Evolutionary conservation across 2,113 vertebrate species (phyloP).

Genomic region (Rostratula benghalensis): DNA sequence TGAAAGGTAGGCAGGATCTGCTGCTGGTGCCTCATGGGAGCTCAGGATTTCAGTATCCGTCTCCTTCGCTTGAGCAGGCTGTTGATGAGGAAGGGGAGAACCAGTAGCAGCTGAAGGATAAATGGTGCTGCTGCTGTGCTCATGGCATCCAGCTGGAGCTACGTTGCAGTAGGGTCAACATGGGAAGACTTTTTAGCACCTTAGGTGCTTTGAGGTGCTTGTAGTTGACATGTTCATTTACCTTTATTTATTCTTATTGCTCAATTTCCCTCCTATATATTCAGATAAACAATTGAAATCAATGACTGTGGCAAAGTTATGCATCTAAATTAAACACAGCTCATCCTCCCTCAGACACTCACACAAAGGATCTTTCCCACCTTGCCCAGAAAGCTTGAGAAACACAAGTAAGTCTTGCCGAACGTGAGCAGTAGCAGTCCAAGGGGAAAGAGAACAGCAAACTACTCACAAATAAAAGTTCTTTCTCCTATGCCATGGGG

Average conservation of each 20-base stretch:
- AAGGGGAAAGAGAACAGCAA: neutral
- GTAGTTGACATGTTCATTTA: neutral
- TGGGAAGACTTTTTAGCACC: neutral
- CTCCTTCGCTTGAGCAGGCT: neutral
- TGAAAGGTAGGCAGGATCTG: neutral
- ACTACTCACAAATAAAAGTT: neutral
- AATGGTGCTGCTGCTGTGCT: neutral
- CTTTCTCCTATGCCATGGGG: neutral
- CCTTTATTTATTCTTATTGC: neutral
- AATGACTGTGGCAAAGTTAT: neutral
- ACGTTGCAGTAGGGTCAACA: accelerated
- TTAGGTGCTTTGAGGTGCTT: neutral
- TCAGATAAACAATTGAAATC: neutral
- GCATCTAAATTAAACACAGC: neutral
- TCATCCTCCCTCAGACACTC: neutral
- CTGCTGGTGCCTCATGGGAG: neutral
- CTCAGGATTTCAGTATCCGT: neutral
- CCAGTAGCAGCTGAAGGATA: neutral
- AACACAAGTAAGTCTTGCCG: neutral
- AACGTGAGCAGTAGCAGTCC: neutral
- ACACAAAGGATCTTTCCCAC: neutral
- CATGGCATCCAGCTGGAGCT: neutral
- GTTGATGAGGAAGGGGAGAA: neutral
- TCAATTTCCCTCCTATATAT: neutral
- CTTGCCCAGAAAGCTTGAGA: neutral